Conservation (phyloP, 2,888 invertebrate genomes). For the Cephus spinipes region DNA sequence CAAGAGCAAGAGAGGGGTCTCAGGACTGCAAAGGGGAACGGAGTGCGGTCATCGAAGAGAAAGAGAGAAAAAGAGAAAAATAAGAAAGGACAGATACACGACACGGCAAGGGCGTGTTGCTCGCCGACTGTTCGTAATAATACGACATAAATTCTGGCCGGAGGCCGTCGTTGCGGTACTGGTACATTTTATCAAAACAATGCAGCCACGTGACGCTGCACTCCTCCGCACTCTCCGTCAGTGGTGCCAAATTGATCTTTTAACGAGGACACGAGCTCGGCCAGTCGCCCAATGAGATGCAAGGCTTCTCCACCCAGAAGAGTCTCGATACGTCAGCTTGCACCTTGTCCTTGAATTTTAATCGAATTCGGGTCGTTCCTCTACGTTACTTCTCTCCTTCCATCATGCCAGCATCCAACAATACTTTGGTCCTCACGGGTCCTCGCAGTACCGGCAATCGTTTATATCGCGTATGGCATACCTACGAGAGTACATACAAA, state of each 20-base stretch:
- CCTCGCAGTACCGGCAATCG: neutral
- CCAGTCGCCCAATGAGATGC: neutral
- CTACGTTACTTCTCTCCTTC: neutral
- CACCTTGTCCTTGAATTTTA: neutral
- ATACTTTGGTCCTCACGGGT: neutral
- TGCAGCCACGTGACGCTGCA: neutral
- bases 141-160: neutral
- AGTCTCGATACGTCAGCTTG: neutral
- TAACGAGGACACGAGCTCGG: neutral
- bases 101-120: conserved; percentile 5
- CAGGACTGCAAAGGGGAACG: neutral
- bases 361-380: neutral
- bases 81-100: neutral
- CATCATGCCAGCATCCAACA: neutral
- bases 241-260: neutral
- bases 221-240: neutral
- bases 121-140: neutral
- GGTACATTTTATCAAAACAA: conserved; percentile 5
- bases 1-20: neutral
- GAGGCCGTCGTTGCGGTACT: conserved; percentile 1
- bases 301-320: neutral
- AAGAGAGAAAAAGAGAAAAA: neutral
- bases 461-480: neutral
- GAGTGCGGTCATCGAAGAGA: neutral
- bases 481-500: neutral